Evolutionary conservation across 2,888 invertebrate genomes (phyloP).

Genomic region (Tortricodes alternella): DNA sequence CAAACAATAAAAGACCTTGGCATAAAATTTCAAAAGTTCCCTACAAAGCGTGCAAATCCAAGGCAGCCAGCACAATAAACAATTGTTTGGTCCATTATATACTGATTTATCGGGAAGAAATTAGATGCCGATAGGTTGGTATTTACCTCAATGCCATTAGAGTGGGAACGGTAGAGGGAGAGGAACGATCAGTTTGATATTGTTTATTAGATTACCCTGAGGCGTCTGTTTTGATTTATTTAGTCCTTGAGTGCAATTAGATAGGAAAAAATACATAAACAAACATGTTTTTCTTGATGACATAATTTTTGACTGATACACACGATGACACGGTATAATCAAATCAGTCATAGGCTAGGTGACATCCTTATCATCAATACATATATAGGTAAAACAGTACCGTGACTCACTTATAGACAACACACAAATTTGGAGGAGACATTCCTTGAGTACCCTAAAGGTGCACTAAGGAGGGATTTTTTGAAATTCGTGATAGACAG

Average conservation of each 20-base stretch:
- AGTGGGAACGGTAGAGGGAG: constrained; percentile 26
- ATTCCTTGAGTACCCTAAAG: too few relatives aligned
- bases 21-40: background rate
- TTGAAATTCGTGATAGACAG: too few relatives aligned
- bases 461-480: too few relatives aligned
- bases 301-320: too few relatives aligned
- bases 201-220: background rate
- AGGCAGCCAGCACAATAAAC: constrained; percentile 27
- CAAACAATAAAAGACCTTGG: background rate
- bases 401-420: too few relatives aligned
- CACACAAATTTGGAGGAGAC: too few relatives aligned
- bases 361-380: too few relatives aligned
- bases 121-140: constrained; percentile 27
- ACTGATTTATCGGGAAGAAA: constrained; percentile 31
- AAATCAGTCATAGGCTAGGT: too few relatives aligned
- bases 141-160: constrained; percentile 38
- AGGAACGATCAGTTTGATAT: constrained; percentile 19
- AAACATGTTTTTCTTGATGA: background rate
- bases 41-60: constrained; percentile 19
- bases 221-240: background rate
- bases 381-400: too few relatives aligned
- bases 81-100: constrained; percentile 27
- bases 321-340: too few relatives aligned
- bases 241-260: background rate
- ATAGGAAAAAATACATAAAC: background rate